Evolutionary conservation across 2,797 vertebrate species (phyloP), one percentile per base, ranked within the genome.

Genomic region (Enteromius mattozi): DNA sequence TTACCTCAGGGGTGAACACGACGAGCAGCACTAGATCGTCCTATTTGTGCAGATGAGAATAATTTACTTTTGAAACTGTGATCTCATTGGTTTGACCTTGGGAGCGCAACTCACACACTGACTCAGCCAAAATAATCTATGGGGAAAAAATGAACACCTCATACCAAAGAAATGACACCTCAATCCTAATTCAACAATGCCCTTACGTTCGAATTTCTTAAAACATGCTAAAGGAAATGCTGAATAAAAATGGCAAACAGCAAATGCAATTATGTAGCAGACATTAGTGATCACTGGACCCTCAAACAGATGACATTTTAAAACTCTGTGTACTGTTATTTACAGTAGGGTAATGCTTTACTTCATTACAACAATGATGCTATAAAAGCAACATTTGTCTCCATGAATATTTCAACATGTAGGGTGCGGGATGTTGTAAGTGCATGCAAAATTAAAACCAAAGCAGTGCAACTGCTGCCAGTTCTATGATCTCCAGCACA

Each of bases 401-500:
- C 24, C 54, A 45, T 63, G 37, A 63, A 65, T 42, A 47, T 78
- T 47, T 63, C 76, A 78, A 78, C 40, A 81, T 61, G 68, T 72
- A 61, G 68, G 68, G 68, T 63, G 80, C n/a, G 69, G 80, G 56
- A 74, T 86, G 87, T 84, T 82, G 75, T 88, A 83, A 88, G 87
- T 59, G 82, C 88, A 86, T 91, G 88, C 19, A 40, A 93, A 92
- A 94, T 94, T 92, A 88, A 84, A 93, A 92, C 89, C 91, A 92
- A 93, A 92, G 87, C 86, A 56, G 70, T 42, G 13, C 54, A 77
- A 76, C n/a, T 77, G 84, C 88, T 91, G 92, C 89, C 91, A 91
- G 90, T 85, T 88, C 90, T 91, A 84, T 88, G 90, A 92, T 93
- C 87, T 87, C 81, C 80, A 70, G 84, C 88, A 82, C 89, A 65